phyloP scores from a whole-genome alignment of 1,140 invertebrate genomes.

The Drosophila ogumai region DNA sequence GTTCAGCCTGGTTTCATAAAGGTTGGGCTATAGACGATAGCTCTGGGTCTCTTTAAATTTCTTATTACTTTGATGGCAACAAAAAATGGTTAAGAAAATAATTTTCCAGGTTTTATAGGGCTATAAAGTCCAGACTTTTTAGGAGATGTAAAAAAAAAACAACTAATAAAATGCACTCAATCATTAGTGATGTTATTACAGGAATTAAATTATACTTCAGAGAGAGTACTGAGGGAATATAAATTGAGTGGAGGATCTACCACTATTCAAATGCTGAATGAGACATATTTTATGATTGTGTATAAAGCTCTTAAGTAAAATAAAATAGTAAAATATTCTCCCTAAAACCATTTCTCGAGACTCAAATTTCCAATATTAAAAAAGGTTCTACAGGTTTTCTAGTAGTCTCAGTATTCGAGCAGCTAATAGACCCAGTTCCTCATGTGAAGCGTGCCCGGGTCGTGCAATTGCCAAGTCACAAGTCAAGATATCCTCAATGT shows the following conservation, averaged over 20 bases:
- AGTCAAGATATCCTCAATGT: conserved; percentile 23
- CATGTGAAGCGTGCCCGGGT: not conserved
- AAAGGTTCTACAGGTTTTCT: too few species aligned
- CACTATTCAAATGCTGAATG: not conserved
- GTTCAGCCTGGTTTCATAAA: conserved; percentile 10
- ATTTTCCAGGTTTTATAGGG: not conserved
- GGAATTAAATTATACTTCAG: too few species aligned
- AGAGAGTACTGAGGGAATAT: too few species aligned
- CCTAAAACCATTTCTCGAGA: too few species aligned
- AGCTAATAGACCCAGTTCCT: not conserved
- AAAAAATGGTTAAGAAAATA: not conserved
- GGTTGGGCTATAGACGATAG: not conserved
- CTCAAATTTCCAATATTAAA: not conserved
- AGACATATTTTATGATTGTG: not conserved
- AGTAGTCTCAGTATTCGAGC: too few species aligned
- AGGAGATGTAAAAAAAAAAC: not conserved
- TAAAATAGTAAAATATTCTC: too few species aligned
- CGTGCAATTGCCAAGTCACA: conserved; percentile 18
- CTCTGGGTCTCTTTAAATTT: not conserved
- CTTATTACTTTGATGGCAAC: not conserved
- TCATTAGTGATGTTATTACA: not conserved
- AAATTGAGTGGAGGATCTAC: too few species aligned
- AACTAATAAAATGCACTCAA: not conserved
- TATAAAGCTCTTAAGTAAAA: too few species aligned
- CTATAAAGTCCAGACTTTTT: not conserved